Base-by-base conservation (phyloP, 2,113 vertebrate species). In the Meles meles region DNA sequence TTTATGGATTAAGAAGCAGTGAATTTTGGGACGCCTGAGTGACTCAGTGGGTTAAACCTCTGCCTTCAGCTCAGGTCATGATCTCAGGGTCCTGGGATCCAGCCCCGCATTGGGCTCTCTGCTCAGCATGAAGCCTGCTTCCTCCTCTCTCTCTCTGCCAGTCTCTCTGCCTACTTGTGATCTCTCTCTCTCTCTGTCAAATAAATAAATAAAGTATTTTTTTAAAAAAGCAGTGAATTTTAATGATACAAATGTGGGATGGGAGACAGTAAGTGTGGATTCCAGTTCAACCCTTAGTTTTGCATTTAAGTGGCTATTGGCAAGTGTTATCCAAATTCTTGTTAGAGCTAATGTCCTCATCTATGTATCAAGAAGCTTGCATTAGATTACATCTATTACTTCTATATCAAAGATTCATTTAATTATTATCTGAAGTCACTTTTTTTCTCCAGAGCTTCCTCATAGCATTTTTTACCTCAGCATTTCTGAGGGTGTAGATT, bases 401-500 rank as follows among this genome's bases (percentile, higher is more conserved):
- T 20, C 23, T 27, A 9, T 52, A 1, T 88, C 59, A 83, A 2
- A 57, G 27, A 44, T 55, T 42, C 13, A 4, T 34, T 97, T 77
- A 96, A 47, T 93, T 87, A 27, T 59, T 76, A 55, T 39, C 47
- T 42, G 63, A 92, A n/a, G 1, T 96, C 21, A 96, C 67, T 39
- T 92, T 97, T 88, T 57, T 88, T 1, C 47, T 87, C 84, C 76
- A 96, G 34, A 96, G 82, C 21, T 94, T 97, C 52, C 65, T 96
- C 65, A 96, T 77, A 27, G 87, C 97, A 81, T 86, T 96, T 91
- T 94, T 92, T 27, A 97, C 74, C 39, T 98, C 97, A 49, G 81
- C 37, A 61, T 98, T 97, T 89, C 97, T 95, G 39, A 97, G 69
- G 25, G 93, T 97, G 3, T 97, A 97, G 57, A 98, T 98, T 88